Base-by-base conservation (phyloP, 2,113 vertebrate genomes). In the Melanotaenia duboulayi region DNA sequence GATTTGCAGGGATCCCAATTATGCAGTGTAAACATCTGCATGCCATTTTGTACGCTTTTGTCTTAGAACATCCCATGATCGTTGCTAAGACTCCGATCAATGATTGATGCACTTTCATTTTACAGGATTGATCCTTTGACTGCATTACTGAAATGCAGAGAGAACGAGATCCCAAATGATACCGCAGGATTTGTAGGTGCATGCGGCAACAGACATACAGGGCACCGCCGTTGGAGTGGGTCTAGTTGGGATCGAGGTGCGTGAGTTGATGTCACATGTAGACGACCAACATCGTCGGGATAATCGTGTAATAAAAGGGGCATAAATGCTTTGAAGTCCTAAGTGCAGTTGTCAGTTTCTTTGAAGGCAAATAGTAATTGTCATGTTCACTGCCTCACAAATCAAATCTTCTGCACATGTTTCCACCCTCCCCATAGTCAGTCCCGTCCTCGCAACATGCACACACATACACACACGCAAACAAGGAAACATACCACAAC, bases 301-400 rank as follows among this genome's bases (percentile, higher is more conserved):
- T 92, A 89, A 93, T 92, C 88, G 86, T 89, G 83, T 90, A 90
- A 90, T 92, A 92, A 93, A 92, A 87, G 80, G 77, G 75, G 76
- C 82, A 81, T 86, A 84, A 81, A 87, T 42, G 82, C 89, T 94
- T 94, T 94, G 92, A 93, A 89, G 91, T 86, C 87, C 75, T 85
- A 90, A 92, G 75, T 89, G 85, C 83, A 92, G 90, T 92, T 90
- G 92, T 91, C 90, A 85, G 87, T 85, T 82, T 79, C 91, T 93
- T 93, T 93, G 91, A 93, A 91, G 92, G 85, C 76, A 89, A 79
- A 90, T 86, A 62, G 84, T 91, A 92, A 92, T 92, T 90, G 87
- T 93, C 87, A 93, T 90, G 92, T 93, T 93, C 81, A 85, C 63
- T 89, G 73, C 86, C 89, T 93, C 87, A 84, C 92, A 91, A 90